Percentiles rank a stretch among this genome's conserved stretches.
phyloP scores from a whole-genome alignment of 2,797 vertebrate species.

The Chloroceryle amazona region DNA sequence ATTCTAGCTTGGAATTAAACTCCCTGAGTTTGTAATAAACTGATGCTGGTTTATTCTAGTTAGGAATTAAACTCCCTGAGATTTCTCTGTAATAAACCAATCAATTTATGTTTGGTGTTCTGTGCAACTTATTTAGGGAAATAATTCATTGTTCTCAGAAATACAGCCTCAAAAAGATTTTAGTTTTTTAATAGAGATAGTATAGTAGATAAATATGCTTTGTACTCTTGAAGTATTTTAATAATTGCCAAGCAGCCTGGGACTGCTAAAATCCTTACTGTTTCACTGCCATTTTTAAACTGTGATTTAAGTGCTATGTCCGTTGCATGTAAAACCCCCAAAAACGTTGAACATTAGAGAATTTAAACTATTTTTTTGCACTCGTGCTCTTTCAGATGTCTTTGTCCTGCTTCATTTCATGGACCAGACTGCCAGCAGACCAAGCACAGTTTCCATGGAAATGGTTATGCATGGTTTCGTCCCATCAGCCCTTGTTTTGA shows the following conservation, averaged over 20 bases:
- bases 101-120: background rate
- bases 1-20: background rate
- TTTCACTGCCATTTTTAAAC: background rate
- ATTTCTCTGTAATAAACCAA: background rate
- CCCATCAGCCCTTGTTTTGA: conserved; percentile 88
- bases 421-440: conserved; percentile 90
- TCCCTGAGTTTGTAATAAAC: background rate
- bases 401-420: conserved; percentile 86
- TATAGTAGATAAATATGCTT: background rate
- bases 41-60: background rate
- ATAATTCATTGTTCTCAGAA: background rate
- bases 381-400: conserved; percentile 81
- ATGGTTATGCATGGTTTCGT: conserved; percentile 90
- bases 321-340: background rate
- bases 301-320: background rate
- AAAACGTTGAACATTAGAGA: background rate
- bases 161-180: background rate
- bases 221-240: background rate
- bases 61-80: background rate
- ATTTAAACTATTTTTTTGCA: background rate
- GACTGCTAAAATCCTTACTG: background rate
- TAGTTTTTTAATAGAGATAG: background rate
- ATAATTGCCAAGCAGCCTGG: background rate
- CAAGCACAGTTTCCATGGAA: conserved; percentile 89
- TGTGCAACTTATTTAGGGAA: background rate